Percentiles rank a stretch among this genome's conserved stretches.
These are phyloP conservation scores for Acromyrmex heyeri DNA, from an alignment of 1,140 invertebrate genomes.

Conservation along the genomic window DNA sequence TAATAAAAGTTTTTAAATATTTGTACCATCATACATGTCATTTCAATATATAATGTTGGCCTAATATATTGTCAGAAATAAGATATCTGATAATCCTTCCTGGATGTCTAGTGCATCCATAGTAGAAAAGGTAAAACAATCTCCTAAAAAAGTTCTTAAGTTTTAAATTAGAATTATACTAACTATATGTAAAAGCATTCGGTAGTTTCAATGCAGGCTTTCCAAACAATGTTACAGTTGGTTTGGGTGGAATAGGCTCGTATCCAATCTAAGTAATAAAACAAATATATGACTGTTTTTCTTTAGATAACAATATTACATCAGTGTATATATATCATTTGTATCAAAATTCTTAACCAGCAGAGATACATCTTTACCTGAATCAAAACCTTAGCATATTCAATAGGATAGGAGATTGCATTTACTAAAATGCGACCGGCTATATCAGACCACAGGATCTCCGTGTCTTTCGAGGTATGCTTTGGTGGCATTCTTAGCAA, in stretches of 20 bases:
- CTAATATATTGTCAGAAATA: too few relatives aligned
- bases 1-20: too few relatives aligned
- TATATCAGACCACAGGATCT: conserved; percentile 78
- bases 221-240: conserved; percentile 92
- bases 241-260: conserved; percentile 93
- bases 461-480: conserved; percentile 64
- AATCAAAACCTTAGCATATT: conserved; percentile 94
- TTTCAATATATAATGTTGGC: too few relatives aligned
- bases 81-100: too few relatives aligned
- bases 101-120: too few relatives aligned
- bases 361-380: conserved; percentile 86
- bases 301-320: not conserved
- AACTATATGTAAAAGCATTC: conserved; percentile 95
- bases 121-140: conserved; percentile 63
- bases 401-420: conserved; percentile 90
- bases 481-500: conserved; percentile 71
- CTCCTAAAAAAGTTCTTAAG: not conserved
- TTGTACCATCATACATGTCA: too few relatives aligned
- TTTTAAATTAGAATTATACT: conserved; percentile 65
- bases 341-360: too few relatives aligned
- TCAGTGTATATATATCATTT: not conserved
- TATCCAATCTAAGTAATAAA: conserved; percentile 90
- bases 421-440: conserved; percentile 85
- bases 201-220: conserved; percentile 93
- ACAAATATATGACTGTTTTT: conserved; percentile 49